These are phyloP conservation scores for Stratiolaelaps scimitus DNA, from an alignment of 1,140 invertebrate species.

Conservation along the genomic window DNA sequence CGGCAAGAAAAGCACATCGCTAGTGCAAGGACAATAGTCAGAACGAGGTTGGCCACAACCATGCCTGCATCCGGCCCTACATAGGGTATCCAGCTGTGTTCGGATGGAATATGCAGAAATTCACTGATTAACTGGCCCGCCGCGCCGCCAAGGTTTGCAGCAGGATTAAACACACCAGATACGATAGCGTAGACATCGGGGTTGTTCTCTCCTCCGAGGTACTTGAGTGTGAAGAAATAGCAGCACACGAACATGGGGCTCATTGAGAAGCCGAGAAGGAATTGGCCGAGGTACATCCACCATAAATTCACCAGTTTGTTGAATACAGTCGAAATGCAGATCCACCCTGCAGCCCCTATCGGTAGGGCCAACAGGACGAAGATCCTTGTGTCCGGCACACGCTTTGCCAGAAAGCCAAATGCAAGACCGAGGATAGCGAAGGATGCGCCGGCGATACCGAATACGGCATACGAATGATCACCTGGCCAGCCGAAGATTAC, in stretches of 20 bases:
- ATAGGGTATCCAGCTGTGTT: neutral
- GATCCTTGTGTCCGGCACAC: neutral
- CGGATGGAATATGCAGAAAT: neutral
- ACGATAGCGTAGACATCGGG: conserved; percentile 4
- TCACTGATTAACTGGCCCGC: conserved; percentile 1
- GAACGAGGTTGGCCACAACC: neutral
- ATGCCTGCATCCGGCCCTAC: neutral
- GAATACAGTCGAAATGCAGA: neutral
- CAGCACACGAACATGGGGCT: neutral
- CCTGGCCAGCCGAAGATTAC: conserved; percentile 3
- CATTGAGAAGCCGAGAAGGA: neutral
- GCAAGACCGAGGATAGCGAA: conserved; percentile 9
- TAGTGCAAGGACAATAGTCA: neutral
- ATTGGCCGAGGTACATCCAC: neutral
- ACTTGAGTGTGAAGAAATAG: neutral
- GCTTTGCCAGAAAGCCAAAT: conserved; percentile 7
- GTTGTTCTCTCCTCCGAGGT: neutral
- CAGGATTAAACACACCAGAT: neutral
- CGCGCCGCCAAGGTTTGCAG: neutral
- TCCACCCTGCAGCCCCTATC: neutral
- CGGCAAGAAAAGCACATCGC: neutral
- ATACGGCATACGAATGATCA: neutral
- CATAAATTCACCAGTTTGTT: neutral
- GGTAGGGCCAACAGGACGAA: conserved; percentile 10
- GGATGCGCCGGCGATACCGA: neutral